Conservation (phyloP, 2,113 vertebrate genomes). For the Ceyx melanurus region DNA sequence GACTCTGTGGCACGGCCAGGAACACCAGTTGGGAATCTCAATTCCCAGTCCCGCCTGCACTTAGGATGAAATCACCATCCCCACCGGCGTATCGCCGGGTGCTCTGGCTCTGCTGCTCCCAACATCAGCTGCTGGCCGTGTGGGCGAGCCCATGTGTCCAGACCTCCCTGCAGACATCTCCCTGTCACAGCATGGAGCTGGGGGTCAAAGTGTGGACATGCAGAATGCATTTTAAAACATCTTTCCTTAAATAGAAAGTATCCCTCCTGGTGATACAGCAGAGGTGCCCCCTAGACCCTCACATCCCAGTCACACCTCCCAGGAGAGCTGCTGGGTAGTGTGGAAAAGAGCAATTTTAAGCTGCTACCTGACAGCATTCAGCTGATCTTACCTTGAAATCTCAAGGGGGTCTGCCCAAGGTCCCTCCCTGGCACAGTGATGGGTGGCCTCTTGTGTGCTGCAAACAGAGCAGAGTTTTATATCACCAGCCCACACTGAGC, state of each 20-base stretch:
- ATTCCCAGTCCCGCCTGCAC: neutral
- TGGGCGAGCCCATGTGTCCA: accelerated
- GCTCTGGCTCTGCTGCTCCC: neutral
- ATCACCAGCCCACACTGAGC: accelerated
- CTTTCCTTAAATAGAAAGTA: neutral
- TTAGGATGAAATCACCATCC: neutral
- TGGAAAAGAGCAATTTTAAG: neutral
- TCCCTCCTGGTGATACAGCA: neutral
- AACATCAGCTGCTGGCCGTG: accelerated
- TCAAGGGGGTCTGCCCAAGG: neutral
- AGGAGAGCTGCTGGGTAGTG: neutral
- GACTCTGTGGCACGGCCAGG: neutral
- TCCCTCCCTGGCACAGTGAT: accelerated
- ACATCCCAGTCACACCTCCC: neutral
- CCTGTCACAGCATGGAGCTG: accelerated
- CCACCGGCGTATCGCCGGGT: accelerated
- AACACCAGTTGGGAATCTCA: neutral
- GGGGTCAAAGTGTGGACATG: accelerated
- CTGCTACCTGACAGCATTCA: accelerated
- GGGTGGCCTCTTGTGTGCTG: accelerated
- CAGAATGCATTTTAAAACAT: neutral
- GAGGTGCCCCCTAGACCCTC: neutral
- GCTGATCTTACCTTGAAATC: neutral
- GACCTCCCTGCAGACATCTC: neutral
- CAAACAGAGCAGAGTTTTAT: neutral